Conservation (phyloP, 2,888 invertebrate genomes). For the Serrognathus titanus region DNA sequence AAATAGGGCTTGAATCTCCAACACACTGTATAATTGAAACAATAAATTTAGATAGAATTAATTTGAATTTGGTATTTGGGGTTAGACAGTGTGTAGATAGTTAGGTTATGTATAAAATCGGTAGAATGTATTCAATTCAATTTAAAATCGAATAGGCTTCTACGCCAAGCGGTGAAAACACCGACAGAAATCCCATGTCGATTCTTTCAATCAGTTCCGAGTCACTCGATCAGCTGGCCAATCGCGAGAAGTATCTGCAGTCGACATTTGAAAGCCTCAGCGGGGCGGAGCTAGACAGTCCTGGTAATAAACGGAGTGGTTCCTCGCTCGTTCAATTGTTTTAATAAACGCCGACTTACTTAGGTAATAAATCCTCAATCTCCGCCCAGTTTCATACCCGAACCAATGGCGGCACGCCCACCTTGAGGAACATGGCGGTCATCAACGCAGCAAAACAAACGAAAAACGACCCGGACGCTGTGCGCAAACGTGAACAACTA, state of each 20-base stretch:
- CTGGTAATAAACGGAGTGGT: slow-evolving; percentile 1
- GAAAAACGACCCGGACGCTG: slow-evolving; percentile 61
- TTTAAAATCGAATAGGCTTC: slow-evolving; percentile 54
- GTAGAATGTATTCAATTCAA: too few species aligned
- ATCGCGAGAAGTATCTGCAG: slow-evolving; percentile 61
- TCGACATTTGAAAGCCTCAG: slow-evolving; percentile 71
- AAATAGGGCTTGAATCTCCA: too few species aligned
- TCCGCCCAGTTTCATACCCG: slow-evolving; percentile 57
- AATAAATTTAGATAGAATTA: too few species aligned
- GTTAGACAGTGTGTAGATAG: too few species aligned
- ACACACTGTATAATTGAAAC: too few species aligned
- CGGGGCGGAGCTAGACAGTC: slow-evolving; percentile 56
- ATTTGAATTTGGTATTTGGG: too few species aligned
- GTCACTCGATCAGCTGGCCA: slow-evolving; percentile 57
- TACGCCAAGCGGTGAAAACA: slow-evolving; percentile 78
- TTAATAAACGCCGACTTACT: slow-evolving; percentile 17
- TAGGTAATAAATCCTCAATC: slow-evolving; percentile 58
- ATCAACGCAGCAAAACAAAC: slow-evolving; percentile 56
- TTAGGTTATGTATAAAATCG: too few species aligned
- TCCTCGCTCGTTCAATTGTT: background rate
- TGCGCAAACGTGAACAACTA: slow-evolving; percentile 71
- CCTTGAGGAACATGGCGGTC: slow-evolving; percentile 50
- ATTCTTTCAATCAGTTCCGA: slow-evolving; percentile 74
- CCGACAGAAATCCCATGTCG: slow-evolving; percentile 70
- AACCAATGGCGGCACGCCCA: slow-evolving; percentile 35